Percentiles rank a stretch among this genome's conserved stretches.
These are phyloP conservation scores for Nowickia ferox DNA, from an alignment of 2,888 invertebrate genomes.

Conservation along the genomic window DNA sequence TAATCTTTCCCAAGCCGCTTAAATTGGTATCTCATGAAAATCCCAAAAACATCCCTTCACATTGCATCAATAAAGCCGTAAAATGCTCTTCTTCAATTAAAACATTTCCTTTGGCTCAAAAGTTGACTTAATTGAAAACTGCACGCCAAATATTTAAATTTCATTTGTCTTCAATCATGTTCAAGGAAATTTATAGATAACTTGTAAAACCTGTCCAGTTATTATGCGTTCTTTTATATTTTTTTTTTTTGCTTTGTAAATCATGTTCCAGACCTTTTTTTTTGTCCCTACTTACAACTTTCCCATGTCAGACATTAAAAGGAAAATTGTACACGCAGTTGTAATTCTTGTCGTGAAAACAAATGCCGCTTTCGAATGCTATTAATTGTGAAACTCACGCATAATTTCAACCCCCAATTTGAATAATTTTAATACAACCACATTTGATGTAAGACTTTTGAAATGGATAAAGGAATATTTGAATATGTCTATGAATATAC, in stretches of 20 bases:
- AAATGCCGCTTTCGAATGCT: slow-evolving; percentile 14
- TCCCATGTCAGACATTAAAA: slow-evolving; percentile 3
- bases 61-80: no score
- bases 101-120: background rate
- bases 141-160: slow-evolving; percentile 13
- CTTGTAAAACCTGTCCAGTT: slow-evolving; percentile 22
- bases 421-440: slow-evolving; percentile 28
- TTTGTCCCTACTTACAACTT: background rate
- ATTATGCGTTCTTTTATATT: background rate
- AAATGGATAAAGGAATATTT: slow-evolving; percentile 26
- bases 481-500: background rate
- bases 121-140: slow-evolving; percentile 20
- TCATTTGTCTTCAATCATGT: background rate
- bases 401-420: slow-evolving; percentile 62
- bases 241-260: slow-evolving; percentile 6
- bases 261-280: slow-evolving; percentile 2
- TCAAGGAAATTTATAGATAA: slow-evolving; percentile 20
- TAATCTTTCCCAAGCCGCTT: no score
- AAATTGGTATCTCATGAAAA: no score
- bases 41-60: no score
- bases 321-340: slow-evolving; percentile 18
- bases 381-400: slow-evolving; percentile 56
- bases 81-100: background rate
- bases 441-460: slow-evolving; percentile 41
- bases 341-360: background rate